Conservation (phyloP, 1,140 invertebrate species). For the Drosophila insularis region DNA sequence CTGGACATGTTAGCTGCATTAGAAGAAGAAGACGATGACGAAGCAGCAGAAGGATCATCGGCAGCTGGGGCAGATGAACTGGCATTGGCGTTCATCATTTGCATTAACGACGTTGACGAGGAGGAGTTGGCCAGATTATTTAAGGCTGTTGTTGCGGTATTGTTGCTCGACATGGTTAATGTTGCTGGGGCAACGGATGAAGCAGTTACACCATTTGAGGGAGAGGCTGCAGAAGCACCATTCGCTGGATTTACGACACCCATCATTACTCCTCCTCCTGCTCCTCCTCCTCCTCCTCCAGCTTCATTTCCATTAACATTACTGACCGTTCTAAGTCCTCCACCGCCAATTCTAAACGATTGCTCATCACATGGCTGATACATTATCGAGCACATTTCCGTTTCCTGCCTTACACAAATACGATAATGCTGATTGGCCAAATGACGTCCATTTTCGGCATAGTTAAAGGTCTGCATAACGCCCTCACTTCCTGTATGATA, state of each 20-base stretch:
- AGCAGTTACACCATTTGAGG: neutral
- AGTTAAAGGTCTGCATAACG: constrained; percentile 88
- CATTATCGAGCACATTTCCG: constrained; percentile 88
- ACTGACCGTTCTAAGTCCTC: constrained; percentile 6
- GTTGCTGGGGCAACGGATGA: neutral
- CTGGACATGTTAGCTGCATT: constrained; percentile 23
- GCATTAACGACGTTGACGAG: constrained; percentile 11
- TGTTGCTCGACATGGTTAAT: neutral
- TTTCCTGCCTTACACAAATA: constrained; percentile 89
- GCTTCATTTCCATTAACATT: constrained; percentile 12
- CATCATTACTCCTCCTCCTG: neutral
- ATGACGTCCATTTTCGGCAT: constrained; percentile 90
- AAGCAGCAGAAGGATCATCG: constrained; percentile 14
- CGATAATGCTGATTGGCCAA: constrained; percentile 90
- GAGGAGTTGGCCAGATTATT: constrained; percentile 8
- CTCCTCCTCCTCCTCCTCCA: neutral
- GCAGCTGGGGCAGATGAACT: constrained; percentile 35
- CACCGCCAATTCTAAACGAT: constrained; percentile 88
- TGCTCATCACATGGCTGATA: constrained; percentile 89
- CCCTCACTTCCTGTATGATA: constrained; percentile 86
- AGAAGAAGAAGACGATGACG: neutral
- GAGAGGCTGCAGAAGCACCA: neutral
- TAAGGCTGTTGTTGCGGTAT: neutral
- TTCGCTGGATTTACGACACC: constrained; percentile 18
- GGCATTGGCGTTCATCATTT: constrained; percentile 27